phyloP scores from a whole-genome alignment of 2,888 invertebrate genomes.

The Lutraria lutraria region DNA sequence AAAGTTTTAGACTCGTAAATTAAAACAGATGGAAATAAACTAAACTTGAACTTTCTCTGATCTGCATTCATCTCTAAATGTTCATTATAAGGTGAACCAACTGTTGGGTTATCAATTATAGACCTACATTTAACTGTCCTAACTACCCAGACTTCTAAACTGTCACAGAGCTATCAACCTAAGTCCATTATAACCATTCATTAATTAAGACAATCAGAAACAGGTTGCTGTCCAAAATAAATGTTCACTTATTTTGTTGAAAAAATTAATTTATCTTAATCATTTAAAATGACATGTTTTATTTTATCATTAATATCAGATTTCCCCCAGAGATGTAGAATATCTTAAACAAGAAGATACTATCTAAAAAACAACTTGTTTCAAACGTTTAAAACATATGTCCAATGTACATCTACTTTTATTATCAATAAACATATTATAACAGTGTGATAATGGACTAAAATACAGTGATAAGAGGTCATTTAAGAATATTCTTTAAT shows the following conservation, averaged over 20 bases:
- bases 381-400: constrained; percentile 16
- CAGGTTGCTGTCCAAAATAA: not conserved
- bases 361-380: not conserved
- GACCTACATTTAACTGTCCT: not conserved
- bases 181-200: not conserved
- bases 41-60: constrained; percentile 39
- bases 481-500: not conserved
- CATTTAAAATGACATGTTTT: not conserved
- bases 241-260: not conserved
- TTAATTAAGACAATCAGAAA: not conserved
- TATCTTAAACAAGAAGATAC: too few relatives aligned
- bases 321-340: too few relatives aligned
- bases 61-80: constrained; percentile 22
- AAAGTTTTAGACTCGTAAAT: constrained; percentile 41
- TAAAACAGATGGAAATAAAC: constrained; percentile 46
- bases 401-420: not conserved
- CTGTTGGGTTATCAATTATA: not conserved
- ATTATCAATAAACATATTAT: not conserved
- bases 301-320: not conserved
- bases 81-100: not conserved
- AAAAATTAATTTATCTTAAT: not conserved
- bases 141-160: not conserved
- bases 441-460: not conserved
- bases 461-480: not conserved
- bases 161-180: not conserved